Conservation (phyloP, 2,797 vertebrate genomes). For the Hippopotamyrus pictus region DNA sequence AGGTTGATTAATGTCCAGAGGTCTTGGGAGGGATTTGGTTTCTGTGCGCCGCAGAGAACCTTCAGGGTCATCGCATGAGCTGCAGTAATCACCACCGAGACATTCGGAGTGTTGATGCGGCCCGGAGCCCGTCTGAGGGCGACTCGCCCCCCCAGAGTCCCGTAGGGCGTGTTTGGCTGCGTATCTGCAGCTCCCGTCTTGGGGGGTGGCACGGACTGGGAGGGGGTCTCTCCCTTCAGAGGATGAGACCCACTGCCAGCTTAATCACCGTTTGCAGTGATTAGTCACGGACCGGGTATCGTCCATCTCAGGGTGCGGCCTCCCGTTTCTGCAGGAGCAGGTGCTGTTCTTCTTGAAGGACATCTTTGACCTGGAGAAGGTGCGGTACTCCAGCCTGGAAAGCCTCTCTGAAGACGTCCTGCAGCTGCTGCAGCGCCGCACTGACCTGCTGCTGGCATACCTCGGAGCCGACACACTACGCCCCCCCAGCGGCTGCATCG, state of each 20-base stretch:
- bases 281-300: not conserved
- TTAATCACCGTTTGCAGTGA: not conserved
- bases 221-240: not conserved
- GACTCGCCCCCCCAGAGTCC: not conserved
- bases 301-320: not conserved
- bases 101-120: no score
- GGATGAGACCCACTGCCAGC: not conserved
- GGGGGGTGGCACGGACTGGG: not conserved
- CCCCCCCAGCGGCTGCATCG: conserved; percentile 49
- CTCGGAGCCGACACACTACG: conserved; percentile 64
- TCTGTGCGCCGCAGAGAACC: not conserved
- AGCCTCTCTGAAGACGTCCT: conserved; percentile 79
- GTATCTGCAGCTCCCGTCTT: not conserved
- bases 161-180: not conserved
- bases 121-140: not conserved
- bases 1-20: not conserved
- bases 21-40: not conserved
- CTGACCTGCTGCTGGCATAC: conserved; percentile 73
- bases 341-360: conserved; percentile 90
- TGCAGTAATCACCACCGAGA: not conserved
- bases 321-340: conserved; percentile 67
- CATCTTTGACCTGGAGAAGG: conserved; percentile 94
- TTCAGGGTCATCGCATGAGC: not conserved
- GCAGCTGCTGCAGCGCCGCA: conserved; percentile 72
- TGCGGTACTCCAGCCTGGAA: conserved; percentile 78